phyloP scores from a whole-genome alignment of 2,113 vertebrate species.

The Ictidomys tridecemlineatus region DNA sequence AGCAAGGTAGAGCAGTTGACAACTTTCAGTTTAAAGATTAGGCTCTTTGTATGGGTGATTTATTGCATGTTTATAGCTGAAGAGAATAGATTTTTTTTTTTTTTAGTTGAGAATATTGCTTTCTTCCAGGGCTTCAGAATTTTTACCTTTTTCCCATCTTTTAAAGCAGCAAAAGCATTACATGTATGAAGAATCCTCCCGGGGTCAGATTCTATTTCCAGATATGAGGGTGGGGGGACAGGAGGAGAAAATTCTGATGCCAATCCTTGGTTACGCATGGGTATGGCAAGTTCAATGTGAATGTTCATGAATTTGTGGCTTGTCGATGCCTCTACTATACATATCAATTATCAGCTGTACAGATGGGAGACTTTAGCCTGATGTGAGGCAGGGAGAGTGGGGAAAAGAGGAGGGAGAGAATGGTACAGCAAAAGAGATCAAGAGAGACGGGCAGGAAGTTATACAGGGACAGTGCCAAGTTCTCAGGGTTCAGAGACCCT shows the following conservation, averaged over 20 bases:
- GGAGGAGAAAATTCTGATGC: slow-evolving; percentile 36
- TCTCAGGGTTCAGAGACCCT: not conserved
- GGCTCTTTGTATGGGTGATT: slow-evolving; percentile 72
- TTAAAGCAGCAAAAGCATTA: slow-evolving; percentile 44
- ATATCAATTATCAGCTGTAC: slow-evolving; percentile 3
- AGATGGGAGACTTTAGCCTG: not conserved
- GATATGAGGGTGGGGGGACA: not conserved
- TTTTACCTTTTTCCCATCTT: slow-evolving; percentile 69
- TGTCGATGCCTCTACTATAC: slow-evolving; percentile 30
- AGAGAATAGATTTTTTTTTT: slow-evolving; percentile 63
- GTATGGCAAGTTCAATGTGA: slow-evolving; percentile 63
- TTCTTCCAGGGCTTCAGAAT: slow-evolving; percentile 58
- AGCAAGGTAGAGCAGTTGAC: slow-evolving; percentile 62
- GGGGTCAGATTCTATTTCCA: slow-evolving; percentile 36
- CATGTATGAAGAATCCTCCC: slow-evolving; percentile 60
- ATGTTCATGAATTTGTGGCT: slow-evolving; percentile 61
- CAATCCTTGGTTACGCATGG: slow-evolving; percentile 69
- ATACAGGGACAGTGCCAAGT: not conserved
- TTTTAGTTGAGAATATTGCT: slow-evolving; percentile 78
- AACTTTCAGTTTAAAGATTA: slow-evolving; percentile 62
- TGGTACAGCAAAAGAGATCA: not conserved
- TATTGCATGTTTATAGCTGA: slow-evolving; percentile 73
- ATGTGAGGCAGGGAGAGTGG: not conserved
- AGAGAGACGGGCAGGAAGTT: not conserved
- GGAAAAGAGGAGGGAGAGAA: not conserved